Percentiles rank a stretch among this genome's conserved stretches.
These are phyloP conservation scores for Huso huso DNA, from an alignment of 2,797 vertebrate species.

Conservation along the genomic window DNA sequence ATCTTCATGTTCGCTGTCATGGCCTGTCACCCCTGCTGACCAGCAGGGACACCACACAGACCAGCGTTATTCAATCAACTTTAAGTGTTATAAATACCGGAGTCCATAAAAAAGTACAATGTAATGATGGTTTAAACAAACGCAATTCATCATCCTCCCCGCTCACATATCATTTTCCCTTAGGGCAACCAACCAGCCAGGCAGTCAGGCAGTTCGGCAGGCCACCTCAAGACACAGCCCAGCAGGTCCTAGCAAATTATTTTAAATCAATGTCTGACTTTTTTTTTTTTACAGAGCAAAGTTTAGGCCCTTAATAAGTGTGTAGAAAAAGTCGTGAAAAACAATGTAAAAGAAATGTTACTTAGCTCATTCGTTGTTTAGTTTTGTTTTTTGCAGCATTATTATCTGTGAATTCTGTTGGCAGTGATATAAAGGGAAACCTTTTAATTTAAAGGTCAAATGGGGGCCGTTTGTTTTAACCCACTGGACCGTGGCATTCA, in stretches of 20 bases:
- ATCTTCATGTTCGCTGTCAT: slow-evolving; percentile 77
- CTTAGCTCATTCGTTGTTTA: slow-evolving; percentile 23
- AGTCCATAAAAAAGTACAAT: slow-evolving; percentile 72
- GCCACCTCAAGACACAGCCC: slow-evolving; percentile 17
- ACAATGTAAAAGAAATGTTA: slow-evolving; percentile 36
- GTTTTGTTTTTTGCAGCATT: slow-evolving; percentile 35
- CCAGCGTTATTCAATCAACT: slow-evolving; percentile 68
- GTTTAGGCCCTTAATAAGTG: neutral
- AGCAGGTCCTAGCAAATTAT: neutral
- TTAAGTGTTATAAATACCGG: slow-evolving; percentile 75
- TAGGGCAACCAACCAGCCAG: slow-evolving; percentile 47
- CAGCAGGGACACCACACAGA: slow-evolving; percentile 48
- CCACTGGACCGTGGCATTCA: slow-evolving; percentile 50
- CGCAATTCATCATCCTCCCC: slow-evolving; percentile 76
- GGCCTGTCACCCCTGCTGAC: slow-evolving; percentile 78
- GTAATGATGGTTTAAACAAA: slow-evolving; percentile 86
- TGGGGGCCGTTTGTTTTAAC: slow-evolving; percentile 51
- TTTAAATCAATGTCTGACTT: slow-evolving; percentile 6
- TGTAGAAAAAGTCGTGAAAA: slow-evolving; percentile 26
- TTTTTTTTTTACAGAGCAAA: neutral
- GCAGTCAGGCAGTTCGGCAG: slow-evolving; percentile 24
- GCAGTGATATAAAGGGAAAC: slow-evolving; percentile 46
- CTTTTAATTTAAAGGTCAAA: slow-evolving; percentile 53
- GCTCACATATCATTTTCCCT: slow-evolving; percentile 56
- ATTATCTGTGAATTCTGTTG: slow-evolving; percentile 39